Evolutionary conservation across 2,797 vertebrate species (phyloP).

Genomic region (Brachyalestes nurse): DNA sequence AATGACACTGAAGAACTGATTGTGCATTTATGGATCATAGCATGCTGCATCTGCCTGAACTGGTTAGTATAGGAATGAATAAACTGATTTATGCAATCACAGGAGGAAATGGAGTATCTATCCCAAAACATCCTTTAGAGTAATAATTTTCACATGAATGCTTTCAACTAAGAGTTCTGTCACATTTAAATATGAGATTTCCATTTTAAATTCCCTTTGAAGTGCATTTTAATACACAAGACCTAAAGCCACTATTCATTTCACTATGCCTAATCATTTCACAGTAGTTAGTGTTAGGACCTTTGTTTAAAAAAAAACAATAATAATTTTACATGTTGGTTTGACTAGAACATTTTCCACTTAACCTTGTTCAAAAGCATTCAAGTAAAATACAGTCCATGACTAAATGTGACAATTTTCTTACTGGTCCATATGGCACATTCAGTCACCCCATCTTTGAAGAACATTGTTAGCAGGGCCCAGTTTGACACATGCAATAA

Average conservation of each 20-base stretch:
- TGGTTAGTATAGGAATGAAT: background rate
- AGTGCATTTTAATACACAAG: background rate
- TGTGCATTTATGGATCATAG: background rate
- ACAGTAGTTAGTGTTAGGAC: background rate
- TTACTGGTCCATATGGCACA: background rate
- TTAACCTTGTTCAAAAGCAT: background rate
- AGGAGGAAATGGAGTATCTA: too few species aligned
- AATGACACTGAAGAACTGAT: background rate
- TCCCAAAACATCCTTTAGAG: too few species aligned
- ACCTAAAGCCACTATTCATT: background rate
- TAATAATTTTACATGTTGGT: too few species aligned
- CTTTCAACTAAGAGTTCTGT: background rate
- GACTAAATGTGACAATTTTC: background rate
- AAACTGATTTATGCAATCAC: background rate
- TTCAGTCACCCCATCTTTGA: background rate
- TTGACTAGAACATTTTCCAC: background rate
- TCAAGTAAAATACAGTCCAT: background rate
- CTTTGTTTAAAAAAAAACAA: background rate
- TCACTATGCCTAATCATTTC: background rate
- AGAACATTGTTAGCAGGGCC: background rate
- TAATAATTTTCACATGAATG: constrained; percentile 1
- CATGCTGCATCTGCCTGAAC: background rate
- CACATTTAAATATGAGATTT: constrained; percentile 1
- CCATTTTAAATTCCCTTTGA: constrained; percentile 1
- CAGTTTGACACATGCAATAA: background rate